A percentile compares a stretch with the other conserved stretches of the same genome.
These are phyloP conservation scores for Lucifuga dentata DNA, from an alignment of 2,113 vertebrate species.

Conservation along the genomic window DNA sequence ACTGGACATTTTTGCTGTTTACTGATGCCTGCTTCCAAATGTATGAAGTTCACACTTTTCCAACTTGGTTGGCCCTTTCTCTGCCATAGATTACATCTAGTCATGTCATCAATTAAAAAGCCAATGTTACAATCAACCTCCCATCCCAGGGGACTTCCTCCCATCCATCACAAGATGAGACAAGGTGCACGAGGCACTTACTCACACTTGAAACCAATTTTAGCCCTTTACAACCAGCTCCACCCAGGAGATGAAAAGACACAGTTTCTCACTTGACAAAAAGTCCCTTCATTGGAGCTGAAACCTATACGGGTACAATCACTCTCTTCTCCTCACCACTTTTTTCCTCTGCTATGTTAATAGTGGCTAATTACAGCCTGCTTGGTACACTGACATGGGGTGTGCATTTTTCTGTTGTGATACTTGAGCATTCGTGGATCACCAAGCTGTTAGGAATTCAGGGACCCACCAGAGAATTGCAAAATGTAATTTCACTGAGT, in stretches of 20 bases:
- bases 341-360: conserved; percentile 17
- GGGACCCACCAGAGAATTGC: background rate
- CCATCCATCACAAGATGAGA: conserved; percentile 74
- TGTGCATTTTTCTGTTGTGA: conserved; percentile 13
- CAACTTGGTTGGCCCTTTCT: conserved; percentile 49
- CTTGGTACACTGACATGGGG: conserved; percentile 8
- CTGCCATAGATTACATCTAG: conserved; percentile 61
- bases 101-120: conserved; percentile 73
- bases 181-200: conserved; percentile 66
- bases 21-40: conserved; percentile 24
- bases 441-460: conserved; percentile 1
- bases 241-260: conserved; percentile 68
- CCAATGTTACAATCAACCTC: conserved; percentile 74
- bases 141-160: conserved; percentile 60
- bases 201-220: conserved; percentile 82
- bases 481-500: conserved; percentile 21
- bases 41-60: conserved; percentile 51
- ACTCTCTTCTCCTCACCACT: conserved; percentile 22
- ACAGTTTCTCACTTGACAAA: conserved; percentile 67
- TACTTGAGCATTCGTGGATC: conserved; percentile 41
- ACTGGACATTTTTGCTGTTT: conserved; percentile 37
- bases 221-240: conserved; percentile 59
- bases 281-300: conserved; percentile 64
- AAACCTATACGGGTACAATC: conserved; percentile 44
- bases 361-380: conserved; percentile 28